Base-by-base conservation (phyloP, 2,113 vertebrate species). In the Prinia subflava region DNA sequence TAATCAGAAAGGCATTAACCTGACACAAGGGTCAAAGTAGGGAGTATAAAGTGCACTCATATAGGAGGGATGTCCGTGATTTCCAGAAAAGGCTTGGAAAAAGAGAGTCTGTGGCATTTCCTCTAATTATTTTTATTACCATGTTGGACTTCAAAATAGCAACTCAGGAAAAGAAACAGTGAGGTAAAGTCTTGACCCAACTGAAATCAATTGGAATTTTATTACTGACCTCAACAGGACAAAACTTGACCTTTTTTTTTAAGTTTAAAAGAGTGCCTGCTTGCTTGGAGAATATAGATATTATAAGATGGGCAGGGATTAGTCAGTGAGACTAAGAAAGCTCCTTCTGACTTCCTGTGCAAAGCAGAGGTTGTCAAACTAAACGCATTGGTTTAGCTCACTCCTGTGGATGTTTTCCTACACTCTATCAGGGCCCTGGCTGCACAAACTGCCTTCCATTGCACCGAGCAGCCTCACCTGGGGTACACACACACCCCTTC, bases 101-200 rank as follows among this genome's bases (percentile, higher is more conserved):
- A 90, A 91, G 64, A 82, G 47, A 69, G 69, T 91, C 89, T 96
- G 35, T 84, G 69, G 87, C 53, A 89, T 93, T 97, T 96, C 95
- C 95, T 94, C 57, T 92, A 65, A 95, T 96, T 94, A 89, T 84
- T 96, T 96, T 97, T 95, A 95, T 94, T 91, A 69, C 91, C 28
- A 3, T 73, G 92, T 35, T 95, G 69, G 62, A 91, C 94, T 94
- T 95, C 83, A 95, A 92, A 97, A 95, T 69, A 82, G 53, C 89
- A 95, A 52, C 68, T 87, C 65, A 89, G 41, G 74, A 84, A 95
- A 89, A 92, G 87, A 89, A 91, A 87, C 27, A 74, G 60, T 6
- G 10, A 92, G 52, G 52, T 75, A 68, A 89, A 92, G 65, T 23
- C 60, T 39, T 78, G 60, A 90, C 47, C 50, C 52, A 47, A 7